These are phyloP conservation scores for Plebejus melissa DNA, from an alignment of 2,888 invertebrate species.

Conservation along the genomic window DNA sequence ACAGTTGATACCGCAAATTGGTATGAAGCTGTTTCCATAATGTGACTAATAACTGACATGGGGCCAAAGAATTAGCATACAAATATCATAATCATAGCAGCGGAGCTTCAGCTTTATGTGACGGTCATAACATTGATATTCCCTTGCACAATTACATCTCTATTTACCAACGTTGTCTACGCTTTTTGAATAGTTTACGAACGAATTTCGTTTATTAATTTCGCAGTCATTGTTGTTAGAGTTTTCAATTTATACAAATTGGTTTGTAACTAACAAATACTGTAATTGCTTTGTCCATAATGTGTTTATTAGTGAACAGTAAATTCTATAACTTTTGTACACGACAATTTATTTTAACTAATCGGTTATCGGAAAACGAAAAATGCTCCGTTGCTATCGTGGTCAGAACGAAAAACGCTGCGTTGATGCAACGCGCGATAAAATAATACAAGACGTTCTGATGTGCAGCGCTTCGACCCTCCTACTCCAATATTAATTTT, in stretches of 20 bases:
- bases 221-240: not conserved
- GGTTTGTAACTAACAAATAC: not conserved
- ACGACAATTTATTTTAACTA: not conserved
- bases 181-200: not conserved
- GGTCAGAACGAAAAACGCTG: too few species aligned
- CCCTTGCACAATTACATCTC: not conserved
- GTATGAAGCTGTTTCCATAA: constrained; percentile 22
- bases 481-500: too few species aligned
- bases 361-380: not conserved
- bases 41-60: constrained; percentile 24
- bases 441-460: too few species aligned
- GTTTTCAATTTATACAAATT: constrained; percentile 15
- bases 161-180: not conserved
- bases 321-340: not conserved
- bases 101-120: not conserved
- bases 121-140: not conserved
- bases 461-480: too few species aligned
- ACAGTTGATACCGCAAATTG: constrained; percentile 15
- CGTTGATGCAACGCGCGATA: too few species aligned
- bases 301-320: not conserved
- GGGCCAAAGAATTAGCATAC: constrained; percentile 18
- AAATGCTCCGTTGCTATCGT: too few species aligned
- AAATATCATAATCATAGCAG: not conserved
- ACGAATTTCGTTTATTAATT: constrained; percentile 6
- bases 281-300: not conserved